Evolutionary conservation across 2,113 vertebrate species (phyloP).

Genomic region (Engraulis encrasicolus): DNA sequence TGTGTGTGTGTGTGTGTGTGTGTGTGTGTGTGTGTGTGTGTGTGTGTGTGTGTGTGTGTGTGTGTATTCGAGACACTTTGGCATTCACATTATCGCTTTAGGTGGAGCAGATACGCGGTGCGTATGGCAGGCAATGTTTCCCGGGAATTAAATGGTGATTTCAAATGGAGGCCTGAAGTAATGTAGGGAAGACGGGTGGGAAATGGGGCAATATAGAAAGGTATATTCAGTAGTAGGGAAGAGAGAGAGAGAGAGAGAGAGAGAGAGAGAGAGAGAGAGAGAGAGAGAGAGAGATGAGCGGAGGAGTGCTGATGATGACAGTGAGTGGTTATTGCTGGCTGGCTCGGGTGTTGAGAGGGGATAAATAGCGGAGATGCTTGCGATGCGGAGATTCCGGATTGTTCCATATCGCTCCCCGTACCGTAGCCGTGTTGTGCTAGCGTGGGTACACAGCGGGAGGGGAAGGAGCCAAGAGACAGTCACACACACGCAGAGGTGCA

Average conservation of each 20-base stretch:
- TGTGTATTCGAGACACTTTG: slow-evolving; percentile 45
- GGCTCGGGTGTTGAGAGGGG: neutral
- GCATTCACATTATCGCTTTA: slow-evolving; percentile 63
- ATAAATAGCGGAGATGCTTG: slow-evolving; percentile 65
- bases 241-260: neutral
- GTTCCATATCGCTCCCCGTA: too few relatives aligned
- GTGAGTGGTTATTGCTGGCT: slow-evolving; percentile 19
- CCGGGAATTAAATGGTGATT: neutral
- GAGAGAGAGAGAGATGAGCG: slow-evolving; percentile 2
- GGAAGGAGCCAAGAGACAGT: slow-evolving; percentile 41
- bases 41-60: too few relatives aligned
- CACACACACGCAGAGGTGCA: too few relatives aligned
- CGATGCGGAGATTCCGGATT: slow-evolving; percentile 55
- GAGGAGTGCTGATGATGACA: slow-evolving; percentile 31
- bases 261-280: slow-evolving; percentile 38
- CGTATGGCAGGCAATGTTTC: neutral
- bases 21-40: too few relatives aligned
- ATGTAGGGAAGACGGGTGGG: too few relatives aligned
- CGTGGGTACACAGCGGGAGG: slow-evolving; percentile 44
- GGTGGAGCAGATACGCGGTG: slow-evolving; percentile 62
- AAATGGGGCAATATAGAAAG: slow-evolving; percentile 57
- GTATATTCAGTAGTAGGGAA: slow-evolving; percentile 35
- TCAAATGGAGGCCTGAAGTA: neutral
- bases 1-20: too few relatives aligned
- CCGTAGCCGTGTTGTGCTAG: slow-evolving; percentile 48